Conservation (phyloP, 2,113 vertebrate genomes). For the Eublepharis macularius region DNA sequence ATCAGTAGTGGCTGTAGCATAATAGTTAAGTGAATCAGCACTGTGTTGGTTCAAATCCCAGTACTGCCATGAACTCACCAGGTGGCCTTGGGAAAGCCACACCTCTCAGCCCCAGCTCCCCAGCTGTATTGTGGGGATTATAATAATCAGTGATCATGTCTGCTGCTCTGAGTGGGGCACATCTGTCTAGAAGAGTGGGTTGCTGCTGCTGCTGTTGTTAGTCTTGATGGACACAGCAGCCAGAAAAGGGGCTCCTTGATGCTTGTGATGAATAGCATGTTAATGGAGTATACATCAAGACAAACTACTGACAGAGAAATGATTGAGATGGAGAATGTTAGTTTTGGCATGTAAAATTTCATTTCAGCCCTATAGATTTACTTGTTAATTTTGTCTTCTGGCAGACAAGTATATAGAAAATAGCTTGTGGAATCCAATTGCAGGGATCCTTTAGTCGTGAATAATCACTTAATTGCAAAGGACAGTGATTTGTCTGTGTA, state of each 20-base stretch:
- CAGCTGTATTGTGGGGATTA: too few species aligned
- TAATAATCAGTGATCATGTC: too few species aligned
- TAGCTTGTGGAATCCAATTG: neutral
- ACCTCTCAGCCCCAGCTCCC: too few species aligned
- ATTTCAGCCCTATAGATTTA: neutral
- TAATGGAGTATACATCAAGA: neutral
- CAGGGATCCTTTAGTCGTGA: neutral
- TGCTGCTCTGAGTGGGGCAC: too few species aligned
- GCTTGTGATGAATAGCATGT: neutral
- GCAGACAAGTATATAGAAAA: neutral
- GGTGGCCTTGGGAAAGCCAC: too few species aligned
- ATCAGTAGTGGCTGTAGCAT: neutral
- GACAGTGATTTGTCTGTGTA: slow-evolving; percentile 8
- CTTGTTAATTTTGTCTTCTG: neutral
- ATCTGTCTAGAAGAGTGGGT: too few species aligned
- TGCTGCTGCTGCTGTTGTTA: too few species aligned
- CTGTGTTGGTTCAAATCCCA: too few species aligned
- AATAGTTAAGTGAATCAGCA: too few species aligned
- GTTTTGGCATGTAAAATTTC: neutral
- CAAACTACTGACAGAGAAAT: neutral
- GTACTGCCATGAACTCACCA: too few species aligned
- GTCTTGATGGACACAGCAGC: neutral
- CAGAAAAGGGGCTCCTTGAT: neutral
- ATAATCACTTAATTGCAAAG: slow-evolving; percentile 13
- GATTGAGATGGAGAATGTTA: neutral